Base-by-base conservation (phyloP, 2,797 vertebrate species). In the Huso huso region DNA sequence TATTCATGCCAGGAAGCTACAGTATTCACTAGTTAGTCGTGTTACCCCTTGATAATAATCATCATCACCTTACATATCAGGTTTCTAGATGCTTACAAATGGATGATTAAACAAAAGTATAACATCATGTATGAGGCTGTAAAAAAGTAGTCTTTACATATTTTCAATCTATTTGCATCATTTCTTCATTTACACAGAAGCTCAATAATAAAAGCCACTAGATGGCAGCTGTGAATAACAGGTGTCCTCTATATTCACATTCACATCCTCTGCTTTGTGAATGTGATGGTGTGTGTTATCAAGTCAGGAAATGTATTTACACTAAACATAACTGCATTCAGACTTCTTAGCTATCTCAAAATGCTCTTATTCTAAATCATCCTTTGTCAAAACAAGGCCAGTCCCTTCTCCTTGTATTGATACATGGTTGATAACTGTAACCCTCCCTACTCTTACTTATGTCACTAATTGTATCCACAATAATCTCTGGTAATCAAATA, bases 401-500 rank as follows among this genome's bases (percentile, higher is more conserved):
- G 23, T 37, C 23, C 23, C 23, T 37, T 11, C 55, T 58, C 7
- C 12, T 7, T 58, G 55, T 58, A 8, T 53, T 53, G 51, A 12
- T 53, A 12, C 11, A 58, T 12, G 7, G 55, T n/a, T 58, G 6
- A 58, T 58, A 11, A 6, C 23, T 37, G 10, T 10, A 58, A n/a
- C 12, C 55, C 3, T 81, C 75, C 75, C 84, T 89, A 87, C 86
- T 88, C 86, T 62, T 62, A 18, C 48, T 61, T 53, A 4, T 6
- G 59, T n/a, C 59, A 61, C n/a, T 55, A 55, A 55, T 55, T 55
- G 59, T 81, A 81, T 82, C 77, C 82, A 86, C 85, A 90, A 85
- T 84, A 88, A 89, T 90, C 84, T 87, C 78, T 82, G 82, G 85
- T 90, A 91, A 90, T 88, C 87, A 91, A 85, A 86, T 84, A 89